Evolutionary conservation across 2,888 invertebrate species (phyloP), one percentile per base, ranked within the genome.

Genomic region (Lasioglossum morio): DNA sequence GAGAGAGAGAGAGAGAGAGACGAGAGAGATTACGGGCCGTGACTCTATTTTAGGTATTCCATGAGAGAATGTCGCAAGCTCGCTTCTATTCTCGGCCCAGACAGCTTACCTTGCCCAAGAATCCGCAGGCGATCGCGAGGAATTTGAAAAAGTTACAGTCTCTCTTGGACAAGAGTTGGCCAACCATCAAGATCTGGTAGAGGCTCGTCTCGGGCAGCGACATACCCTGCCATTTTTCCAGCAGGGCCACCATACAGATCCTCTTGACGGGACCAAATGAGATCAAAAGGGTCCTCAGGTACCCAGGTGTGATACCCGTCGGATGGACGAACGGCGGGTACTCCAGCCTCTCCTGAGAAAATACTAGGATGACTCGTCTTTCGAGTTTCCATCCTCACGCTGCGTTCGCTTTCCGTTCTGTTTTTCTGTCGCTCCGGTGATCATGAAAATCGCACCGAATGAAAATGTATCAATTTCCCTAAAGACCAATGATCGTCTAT

Each of bases 251-350:
- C 86, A 92, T 60, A 79, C 86, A 66, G 76, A 93, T 90, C 57
- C 74, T 89, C 79, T 91, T 83, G 76, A 76, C 90, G 63, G n/a
- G 74, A 66, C 92, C 92, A 87, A 98, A 97, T 96, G 98, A 98
- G 93, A 97, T 96, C 87, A 98, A 96, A 37, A 98, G 95, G 27
- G 98, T 97, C 93, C 97, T 97, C 81, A 98, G 95, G 93, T 98
- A 97, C 1, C 98, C 98, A 12, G 97, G 97, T 0, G 98, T 98
- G 3, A 98, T 96, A 0, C 97, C 97, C 3, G 97, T 97, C 86
- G 97, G 97, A 85, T 96, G 97, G 88, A 96, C 96, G 80, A 96
- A 96, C 4, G 97, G 96, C 0, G 97, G 97, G 92, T 97, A 97
- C 94, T 98, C 98, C 85, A 98, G 95, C 12, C 94, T 92, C 82